Percentiles rank a stretch among this genome's conserved stretches.
Conservation (phyloP, 2,888 invertebrate genomes). For the Eupithecia abbreviata region DNA sequence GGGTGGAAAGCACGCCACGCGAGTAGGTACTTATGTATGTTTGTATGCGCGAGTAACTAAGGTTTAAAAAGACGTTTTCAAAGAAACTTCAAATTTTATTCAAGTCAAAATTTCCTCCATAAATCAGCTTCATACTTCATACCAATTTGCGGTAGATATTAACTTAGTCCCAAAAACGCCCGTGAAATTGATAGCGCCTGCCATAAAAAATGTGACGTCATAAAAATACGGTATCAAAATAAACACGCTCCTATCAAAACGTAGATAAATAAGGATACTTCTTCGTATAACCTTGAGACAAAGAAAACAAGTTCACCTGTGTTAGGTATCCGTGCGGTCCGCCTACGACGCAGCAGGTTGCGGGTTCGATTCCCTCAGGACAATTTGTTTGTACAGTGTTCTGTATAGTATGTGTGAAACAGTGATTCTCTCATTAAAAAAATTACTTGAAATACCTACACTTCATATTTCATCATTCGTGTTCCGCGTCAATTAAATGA, state of each 20-base stretch:
- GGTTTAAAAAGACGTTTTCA: not conserved
- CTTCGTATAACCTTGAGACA: not conserved
- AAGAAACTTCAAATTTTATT: not conserved
- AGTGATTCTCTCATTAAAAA: too few relatives aligned
- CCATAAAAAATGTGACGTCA: slow-evolving; percentile 23
- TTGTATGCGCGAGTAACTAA: too few relatives aligned
- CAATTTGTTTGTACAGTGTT: too few relatives aligned
- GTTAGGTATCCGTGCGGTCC: not conserved
- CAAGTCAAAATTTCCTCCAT: not conserved
- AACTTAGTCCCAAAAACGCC: slow-evolving; percentile 13
- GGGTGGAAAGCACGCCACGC: too few relatives aligned
- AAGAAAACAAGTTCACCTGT: not conserved
- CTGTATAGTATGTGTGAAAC: too few relatives aligned
- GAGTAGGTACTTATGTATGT: too few relatives aligned
- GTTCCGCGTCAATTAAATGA: not conserved
- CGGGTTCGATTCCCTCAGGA: too few relatives aligned
- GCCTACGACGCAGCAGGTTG: too few relatives aligned
- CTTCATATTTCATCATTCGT: not conserved
- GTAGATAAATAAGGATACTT: not conserved
- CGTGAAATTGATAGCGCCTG: slow-evolving; percentile 24
- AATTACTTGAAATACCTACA: not conserved
- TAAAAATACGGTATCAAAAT: slow-evolving; percentile 23
- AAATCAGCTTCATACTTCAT: slow-evolving; percentile 4
- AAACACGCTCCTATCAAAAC: slow-evolving; percentile 12
- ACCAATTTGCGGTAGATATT: slow-evolving; percentile 10